A percentile compares a stretch with the other conserved stretches of the same genome.
Conservation (phyloP, 2,113 vertebrate species). For the Microcebus tavaratra region DNA sequence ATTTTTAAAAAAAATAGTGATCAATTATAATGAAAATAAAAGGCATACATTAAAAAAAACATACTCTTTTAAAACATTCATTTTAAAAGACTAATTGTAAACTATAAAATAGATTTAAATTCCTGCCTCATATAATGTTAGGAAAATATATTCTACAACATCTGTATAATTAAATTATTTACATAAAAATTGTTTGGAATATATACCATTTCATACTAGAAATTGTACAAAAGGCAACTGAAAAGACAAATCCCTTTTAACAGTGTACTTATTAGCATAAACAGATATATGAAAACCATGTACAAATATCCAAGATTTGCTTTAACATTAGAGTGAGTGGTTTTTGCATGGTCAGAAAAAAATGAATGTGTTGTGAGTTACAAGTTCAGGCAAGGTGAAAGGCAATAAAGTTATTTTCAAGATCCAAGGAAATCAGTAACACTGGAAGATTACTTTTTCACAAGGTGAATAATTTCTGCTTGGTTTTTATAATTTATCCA, state of each 20-base stretch:
- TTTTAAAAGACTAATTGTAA: neutral
- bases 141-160: neutral
- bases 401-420: slow-evolving; percentile 60
- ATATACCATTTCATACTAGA: neutral
- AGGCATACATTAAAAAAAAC: neutral
- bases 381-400: slow-evolving; percentile 70
- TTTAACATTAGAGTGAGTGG: neutral
- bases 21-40: slow-evolving; percentile 28
- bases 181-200: neutral
- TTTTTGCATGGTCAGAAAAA: slow-evolving; percentile 11
- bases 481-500: slow-evolving; percentile 58
- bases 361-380: neutral
- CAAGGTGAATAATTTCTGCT: slow-evolving; percentile 70
- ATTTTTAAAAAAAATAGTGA: neutral
- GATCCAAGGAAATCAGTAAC: slow-evolving; percentile 47
- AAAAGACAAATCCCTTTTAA: neutral
- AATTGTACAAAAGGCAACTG: neutral
- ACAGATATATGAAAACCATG: neutral
- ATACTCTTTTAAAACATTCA: neutral
- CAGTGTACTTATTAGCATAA: neutral
- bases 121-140: neutral
- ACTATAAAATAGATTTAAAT: neutral
- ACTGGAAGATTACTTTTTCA: slow-evolving; percentile 77
- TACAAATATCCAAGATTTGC: neutral
- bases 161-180: slow-evolving; percentile 31